Conservation (phyloP, 2,113 vertebrate genomes). For the Rhineura floridana region DNA sequence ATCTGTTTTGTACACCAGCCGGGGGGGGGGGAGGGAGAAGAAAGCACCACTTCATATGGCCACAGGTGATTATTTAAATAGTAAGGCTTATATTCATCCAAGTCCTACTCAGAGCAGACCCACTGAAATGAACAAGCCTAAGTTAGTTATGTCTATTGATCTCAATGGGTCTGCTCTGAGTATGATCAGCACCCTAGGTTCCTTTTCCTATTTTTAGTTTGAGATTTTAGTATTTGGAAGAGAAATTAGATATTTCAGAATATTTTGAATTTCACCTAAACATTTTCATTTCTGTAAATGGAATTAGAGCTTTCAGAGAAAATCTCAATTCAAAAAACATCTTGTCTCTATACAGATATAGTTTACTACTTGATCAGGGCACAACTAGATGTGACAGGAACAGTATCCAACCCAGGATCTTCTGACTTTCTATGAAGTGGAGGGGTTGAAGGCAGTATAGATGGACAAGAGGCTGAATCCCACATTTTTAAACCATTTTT, state of each 20-base stretch:
- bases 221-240: not conserved
- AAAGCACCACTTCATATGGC: conserved; percentile 15
- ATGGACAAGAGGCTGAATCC: not conserved
- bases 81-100: too few relatives aligned
- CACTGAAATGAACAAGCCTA: too few relatives aligned
- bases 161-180: too few relatives aligned
- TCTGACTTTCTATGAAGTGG: not conserved
- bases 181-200: too few relatives aligned
- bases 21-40: conserved; percentile 1
- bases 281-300: not conserved
- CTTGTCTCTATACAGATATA: not conserved
- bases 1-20: not conserved
- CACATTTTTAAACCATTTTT: not conserved
- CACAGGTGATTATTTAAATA: not conserved
- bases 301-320: not conserved
- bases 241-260: not conserved
- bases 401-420: not conserved
- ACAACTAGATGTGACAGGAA: not conserved
- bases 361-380: not conserved
- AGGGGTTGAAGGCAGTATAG: not conserved
- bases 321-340: not conserved
- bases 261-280: not conserved
- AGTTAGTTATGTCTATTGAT: too few relatives aligned
- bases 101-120: too few relatives aligned
- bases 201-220: not conserved